Evolutionary conservation across 2,888 invertebrate genomes (phyloP), one percentile per base, ranked within the genome.

Genomic region (Polydrusus pterygomalis): DNA sequence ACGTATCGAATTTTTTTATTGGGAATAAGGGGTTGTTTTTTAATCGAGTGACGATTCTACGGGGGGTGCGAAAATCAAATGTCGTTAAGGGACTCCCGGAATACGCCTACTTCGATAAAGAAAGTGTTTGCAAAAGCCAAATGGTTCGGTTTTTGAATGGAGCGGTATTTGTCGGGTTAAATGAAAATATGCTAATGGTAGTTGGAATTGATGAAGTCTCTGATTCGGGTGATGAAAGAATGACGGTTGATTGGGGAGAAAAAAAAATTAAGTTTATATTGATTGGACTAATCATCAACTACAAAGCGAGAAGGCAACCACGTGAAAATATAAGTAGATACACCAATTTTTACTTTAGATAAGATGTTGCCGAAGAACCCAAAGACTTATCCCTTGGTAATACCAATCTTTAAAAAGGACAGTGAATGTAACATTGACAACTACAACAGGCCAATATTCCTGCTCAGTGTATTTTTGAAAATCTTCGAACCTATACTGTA

Each of bases 1-100:
- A 87, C 87, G 87, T 87, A 87, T 87, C 87, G 87, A 87, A 87
- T 87, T 87, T 85, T 70, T 73, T 70, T 70, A 62, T 74, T 65
- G 83, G 83, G 81, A 60, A 74, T 63, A 86, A 87, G 5, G 86
- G 87, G 87, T 87, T 87, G 87, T 86, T 87, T 87, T 77, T 87
- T 87, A 87, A 87, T 87, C 87, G 13, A 87, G 86, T 87, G 86
- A 69, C 82, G 82, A 84, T 82, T 83, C 85, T 80, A 81, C 83
- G 79, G 84, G 83, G 85, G 86, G 85, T 83, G 83, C 84, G 82
- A 82, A 79, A 83, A 85, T 84, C 84, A 84, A 87, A 86, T 86
- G 86, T 85, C 85, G 86, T 86, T 85, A 86, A 86, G 86, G 87
- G 75, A 54, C 83, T 84, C 83, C 81, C 74, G 79, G 79, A 79